These are phyloP conservation scores for Leptobrachium ailaonicum DNA, from an alignment of 2,113 vertebrate genomes.

Conservation along the genomic window DNA sequence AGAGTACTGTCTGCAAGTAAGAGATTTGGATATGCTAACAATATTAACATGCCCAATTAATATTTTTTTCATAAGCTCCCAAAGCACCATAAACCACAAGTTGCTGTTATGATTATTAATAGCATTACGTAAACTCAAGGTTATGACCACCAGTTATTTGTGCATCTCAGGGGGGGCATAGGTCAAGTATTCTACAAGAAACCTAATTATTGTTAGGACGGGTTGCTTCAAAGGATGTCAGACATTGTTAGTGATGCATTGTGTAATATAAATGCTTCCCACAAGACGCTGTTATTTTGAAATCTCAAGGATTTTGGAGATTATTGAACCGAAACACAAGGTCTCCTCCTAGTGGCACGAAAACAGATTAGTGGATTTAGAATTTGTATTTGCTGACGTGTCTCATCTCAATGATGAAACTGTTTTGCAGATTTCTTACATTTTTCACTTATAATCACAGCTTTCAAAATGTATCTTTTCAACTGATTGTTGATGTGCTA, in stretches of 20 bases:
- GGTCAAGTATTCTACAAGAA: constrained; percentile 48
- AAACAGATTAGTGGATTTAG: background rate
- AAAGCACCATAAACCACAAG: background rate
- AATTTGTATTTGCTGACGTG: background rate
- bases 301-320: background rate
- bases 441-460: too few relatives aligned
- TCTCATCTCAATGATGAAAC: background rate
- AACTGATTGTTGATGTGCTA: too few relatives aligned
- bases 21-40: background rate
- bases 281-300: constrained; percentile 4
- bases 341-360: constrained; percentile 25
- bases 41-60: background rate
- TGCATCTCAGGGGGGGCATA: constrained; percentile 19
- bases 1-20: background rate
- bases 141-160: constrained; percentile 43
- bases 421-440: too few relatives aligned
- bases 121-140: constrained; percentile 28
- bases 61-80: background rate
- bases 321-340: constrained; percentile 27
- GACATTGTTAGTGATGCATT: constrained; percentile 49
- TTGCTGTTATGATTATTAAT: constrained; percentile 34
- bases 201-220: constrained; percentile 49
- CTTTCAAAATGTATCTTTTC: too few relatives aligned
- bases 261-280: constrained; percentile 35
- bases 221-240: constrained; percentile 43